Base-by-base conservation (phyloP, 2,888 invertebrate species). In the Synergus japonicus region DNA sequence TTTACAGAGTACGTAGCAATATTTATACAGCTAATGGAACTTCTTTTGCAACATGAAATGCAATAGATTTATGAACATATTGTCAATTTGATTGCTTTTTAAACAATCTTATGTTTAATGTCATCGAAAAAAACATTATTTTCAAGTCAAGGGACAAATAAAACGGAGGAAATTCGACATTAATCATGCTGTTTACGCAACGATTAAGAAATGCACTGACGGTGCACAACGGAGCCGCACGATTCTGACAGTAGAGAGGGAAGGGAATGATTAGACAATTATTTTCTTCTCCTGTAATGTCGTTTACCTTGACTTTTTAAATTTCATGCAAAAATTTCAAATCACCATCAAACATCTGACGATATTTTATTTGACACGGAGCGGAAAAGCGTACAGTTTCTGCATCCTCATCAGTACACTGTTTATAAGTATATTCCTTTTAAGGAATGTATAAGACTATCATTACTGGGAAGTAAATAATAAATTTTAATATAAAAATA, bases 231-330 rank as follows among this genome's bases (percentile, higher is more conserved):
- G 22, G 18, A 78, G 65, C 54, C 22, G 65, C 65, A 64, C 65
- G 65, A 65, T 49, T 65, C 76, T 76, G 76, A 65, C 41, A 79
- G 64, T 43, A 41, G 64, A 79, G 76, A 67, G 43, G 77, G 49
- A 54, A 73, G 73, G 73, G 76, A 64, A 79, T 79, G 76, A 79
- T 79, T 79, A 76, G 66, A 66, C 76, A 76, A 78, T 60, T 64
- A 69, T 78, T 76, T 79, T 76, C 76, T 44, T 60, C 43, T 13
- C 54, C 43, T 18, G 44, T 22, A 79, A 79, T 69, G 82, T 69
- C 69, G 77, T 82, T 80, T 80, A 79, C 79, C 79, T 80, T 78
- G 76, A 73, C 67, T 78, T 73, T 76, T 78, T 43, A 66, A 79
- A 79, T 54, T 73, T 73, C 54, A 73, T 37, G 73, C 49, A 73